Percentiles rank a stretch among this genome's conserved stretches.
These are phyloP conservation scores for Caenorhabditis sulstoni DNA, from an alignment of 2,888 invertebrate genomes.

Conservation along the genomic window DNA sequence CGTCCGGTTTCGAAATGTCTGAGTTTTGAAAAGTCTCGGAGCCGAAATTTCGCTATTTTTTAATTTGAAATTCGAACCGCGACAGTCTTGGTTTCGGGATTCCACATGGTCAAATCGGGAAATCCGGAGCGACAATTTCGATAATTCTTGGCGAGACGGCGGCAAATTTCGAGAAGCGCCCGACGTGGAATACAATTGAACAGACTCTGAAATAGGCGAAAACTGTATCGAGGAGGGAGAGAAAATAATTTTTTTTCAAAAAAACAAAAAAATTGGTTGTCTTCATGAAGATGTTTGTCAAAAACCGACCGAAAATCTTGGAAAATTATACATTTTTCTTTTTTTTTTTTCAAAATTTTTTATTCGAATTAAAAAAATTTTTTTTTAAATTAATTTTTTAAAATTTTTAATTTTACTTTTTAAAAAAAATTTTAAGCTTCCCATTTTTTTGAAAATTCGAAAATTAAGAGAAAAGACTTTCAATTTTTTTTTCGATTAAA, in stretches of 20 bases:
- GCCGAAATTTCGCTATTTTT: too few relatives aligned
- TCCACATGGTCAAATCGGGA: slow-evolving; percentile 76
- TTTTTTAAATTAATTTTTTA: not conserved
- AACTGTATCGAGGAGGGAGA: too few relatives aligned
- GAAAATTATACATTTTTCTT: not conserved
- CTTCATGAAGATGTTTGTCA: too few relatives aligned
- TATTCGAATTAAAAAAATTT: too few relatives aligned
- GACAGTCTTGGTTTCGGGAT: slow-evolving; percentile 54
- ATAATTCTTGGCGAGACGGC: slow-evolving; percentile 67
- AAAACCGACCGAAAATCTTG: not conserved
- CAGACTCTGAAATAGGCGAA: slow-evolving; percentile 59
- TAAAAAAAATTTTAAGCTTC: not conserved
- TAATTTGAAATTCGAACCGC: slow-evolving; percentile 31
- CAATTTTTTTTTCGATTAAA: not conserved
- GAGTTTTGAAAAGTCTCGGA: too few relatives aligned
- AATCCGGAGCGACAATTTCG: slow-evolving; percentile 74
- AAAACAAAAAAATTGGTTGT: not conserved
- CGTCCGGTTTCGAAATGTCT: too few relatives aligned
- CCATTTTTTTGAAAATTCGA: not conserved
- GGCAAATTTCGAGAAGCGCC: slow-evolving; percentile 61
- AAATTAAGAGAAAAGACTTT: not conserved
- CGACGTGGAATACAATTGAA: slow-evolving; percentile 60
- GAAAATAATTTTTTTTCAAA: too few relatives aligned
- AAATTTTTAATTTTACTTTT: not conserved
- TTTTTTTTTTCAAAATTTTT: not conserved